Base-by-base conservation (phyloP, 2,797 vertebrate genomes). In the Ctenosaura bakeri region DNA sequence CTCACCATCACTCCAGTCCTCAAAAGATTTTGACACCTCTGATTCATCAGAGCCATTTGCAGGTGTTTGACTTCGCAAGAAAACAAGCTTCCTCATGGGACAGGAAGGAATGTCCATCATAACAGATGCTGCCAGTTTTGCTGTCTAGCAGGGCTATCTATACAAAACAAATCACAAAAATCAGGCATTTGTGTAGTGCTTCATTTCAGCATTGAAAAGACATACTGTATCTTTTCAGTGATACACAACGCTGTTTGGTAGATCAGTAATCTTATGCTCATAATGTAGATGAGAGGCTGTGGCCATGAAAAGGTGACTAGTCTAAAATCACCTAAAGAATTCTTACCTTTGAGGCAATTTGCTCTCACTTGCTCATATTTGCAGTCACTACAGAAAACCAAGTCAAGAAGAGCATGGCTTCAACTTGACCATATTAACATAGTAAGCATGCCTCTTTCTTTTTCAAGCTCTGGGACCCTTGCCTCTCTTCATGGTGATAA, bases 71-170 rank as follows among this genome's bases (percentile, higher is more conserved):
- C 26, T 38, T n/a, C 22, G 73, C 1, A 90, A 80, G 22, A 88
- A 81, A 14, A 42, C 62, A 10, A 35, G 4, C 8, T 86, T 35
- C 0, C 24, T 42, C 66, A 66, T 52, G 0, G 69, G 79, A 64
- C 89, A 83, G 50, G 32, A 66, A 0, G 0, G 66, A 8, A 62
- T 86, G n/a, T 86, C 83, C 32, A 90, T 90, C 94, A 94, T 91
- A 54, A 77, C 24, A 1, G 78, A 71, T 42, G n/a, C 52, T 14
- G 32, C 22, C 35, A 35, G 4, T 29, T 71, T 79, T 24, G 5
- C 6, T 29, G 7, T 66, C 64, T 1, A 82, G 64, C 73, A 54
- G 26, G 20, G 52, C 29, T 8, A 32, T 85, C 87, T 94, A 35
- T 6, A 76, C 87, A 18, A 83, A 73, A 3, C 2, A 74, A 64